These are phyloP conservation scores for Meles meles DNA, from an alignment of 2,113 vertebrate genomes.

Conservation along the genomic window DNA sequence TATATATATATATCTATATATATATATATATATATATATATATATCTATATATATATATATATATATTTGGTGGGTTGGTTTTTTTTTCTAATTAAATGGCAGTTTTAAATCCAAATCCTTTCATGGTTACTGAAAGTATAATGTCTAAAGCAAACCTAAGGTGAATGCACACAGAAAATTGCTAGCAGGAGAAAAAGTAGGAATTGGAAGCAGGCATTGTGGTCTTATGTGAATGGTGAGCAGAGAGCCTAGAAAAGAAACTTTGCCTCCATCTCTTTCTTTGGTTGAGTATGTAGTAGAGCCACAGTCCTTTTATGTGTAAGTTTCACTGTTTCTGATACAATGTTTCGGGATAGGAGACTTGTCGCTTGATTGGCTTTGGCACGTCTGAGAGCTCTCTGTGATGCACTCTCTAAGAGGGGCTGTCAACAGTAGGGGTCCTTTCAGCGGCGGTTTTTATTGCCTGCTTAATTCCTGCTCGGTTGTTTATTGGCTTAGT, in stretches of 20 bases:
- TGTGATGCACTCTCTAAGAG: neutral
- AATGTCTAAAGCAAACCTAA: neutral
- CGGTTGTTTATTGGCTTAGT: neutral
- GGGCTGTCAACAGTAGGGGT: too few relatives aligned
- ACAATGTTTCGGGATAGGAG: neutral
- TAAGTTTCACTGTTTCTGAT: neutral
- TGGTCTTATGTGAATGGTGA: neutral
- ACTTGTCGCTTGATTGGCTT: neutral
- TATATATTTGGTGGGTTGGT: neutral
- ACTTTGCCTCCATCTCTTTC: fast-evolving
- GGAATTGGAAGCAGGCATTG: neutral
- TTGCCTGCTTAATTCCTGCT: neutral
- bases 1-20: neutral
- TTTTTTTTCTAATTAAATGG: conserved; percentile 9
- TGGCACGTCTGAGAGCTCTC: neutral
- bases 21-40: neutral
- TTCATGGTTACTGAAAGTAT: neutral
- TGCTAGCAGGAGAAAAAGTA: neutral
- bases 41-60: neutral
- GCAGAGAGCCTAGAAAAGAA: neutral
- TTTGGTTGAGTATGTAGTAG: neutral
- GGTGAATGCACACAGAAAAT: neutral
- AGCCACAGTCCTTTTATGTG: neutral
- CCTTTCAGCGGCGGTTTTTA: neutral
- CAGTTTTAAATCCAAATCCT: neutral